Conservation (phyloP, 2,113 vertebrate genomes). For the Sebastes fasciatus region DNA sequence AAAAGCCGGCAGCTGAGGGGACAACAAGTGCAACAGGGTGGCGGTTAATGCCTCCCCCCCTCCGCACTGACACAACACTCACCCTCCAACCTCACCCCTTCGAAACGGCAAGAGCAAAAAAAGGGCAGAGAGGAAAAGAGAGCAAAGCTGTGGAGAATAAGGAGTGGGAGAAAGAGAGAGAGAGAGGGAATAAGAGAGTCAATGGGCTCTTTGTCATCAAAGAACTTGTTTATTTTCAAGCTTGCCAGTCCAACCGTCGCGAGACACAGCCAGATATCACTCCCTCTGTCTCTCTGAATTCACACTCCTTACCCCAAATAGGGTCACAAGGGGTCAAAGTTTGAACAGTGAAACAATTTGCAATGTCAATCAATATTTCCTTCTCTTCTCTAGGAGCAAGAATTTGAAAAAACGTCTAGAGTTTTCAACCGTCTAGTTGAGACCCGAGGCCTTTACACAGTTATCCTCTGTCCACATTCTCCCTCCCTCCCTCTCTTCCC, state of each 20-base stretch:
- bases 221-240: conserved; percentile 89
- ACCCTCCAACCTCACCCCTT: conserved; percentile 68
- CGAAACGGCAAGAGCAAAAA: conserved; percentile 62
- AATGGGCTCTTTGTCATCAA: conserved; percentile 89
- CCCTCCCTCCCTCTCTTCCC: conserved; percentile 63
- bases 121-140: conserved; percentile 69
- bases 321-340: conserved; percentile 9
- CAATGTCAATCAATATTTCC: conserved; percentile 33
- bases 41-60: conserved; percentile 71
- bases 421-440: conserved; percentile 49
- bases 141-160: conserved; percentile 73
- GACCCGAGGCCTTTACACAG: conserved; percentile 62
- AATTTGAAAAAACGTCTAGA: conserved; percentile 15
- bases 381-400: background rate
- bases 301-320: conserved; percentile 10
- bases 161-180: conserved; percentile 81
- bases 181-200: conserved; percentile 83
- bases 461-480: conserved; percentile 72
- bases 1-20: conserved; percentile 74
- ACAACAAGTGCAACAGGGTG: conserved; percentile 79
- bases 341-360: conserved; percentile 43
- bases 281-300: conserved; percentile 51
- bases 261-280: conserved; percentile 79
- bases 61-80: conserved; percentile 37
- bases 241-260: conserved; percentile 82